These are phyloP conservation scores for Himalopsyche japonica DNA, from an alignment of 2,888 invertebrate species.

Conservation along the genomic window DNA sequence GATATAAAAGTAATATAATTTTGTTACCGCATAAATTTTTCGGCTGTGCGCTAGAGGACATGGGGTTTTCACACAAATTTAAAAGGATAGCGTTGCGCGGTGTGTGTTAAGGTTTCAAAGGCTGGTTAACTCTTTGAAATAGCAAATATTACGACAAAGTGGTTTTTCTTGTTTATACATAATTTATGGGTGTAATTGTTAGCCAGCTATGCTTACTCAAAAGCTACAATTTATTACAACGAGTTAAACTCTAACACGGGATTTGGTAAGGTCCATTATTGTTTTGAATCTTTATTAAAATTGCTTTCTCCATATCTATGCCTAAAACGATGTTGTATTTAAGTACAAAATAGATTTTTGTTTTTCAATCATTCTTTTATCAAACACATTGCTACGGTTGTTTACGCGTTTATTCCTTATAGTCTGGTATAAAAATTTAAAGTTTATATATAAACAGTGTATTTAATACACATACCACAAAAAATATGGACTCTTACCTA, in stretches of 20 bases:
- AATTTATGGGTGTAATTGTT: not conserved
- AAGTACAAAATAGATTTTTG: no score
- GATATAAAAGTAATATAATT: conserved; percentile 34
- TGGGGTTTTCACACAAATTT: not conserved
- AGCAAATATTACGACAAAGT: not conserved
- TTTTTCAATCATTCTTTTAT: no score
- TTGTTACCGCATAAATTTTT: conserved; percentile 28
- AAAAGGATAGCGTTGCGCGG: not conserved
- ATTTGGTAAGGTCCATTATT: not conserved
- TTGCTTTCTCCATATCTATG: no score
- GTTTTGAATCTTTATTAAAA: not conserved
- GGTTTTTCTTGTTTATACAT: not conserved
- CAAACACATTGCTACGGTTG: no score
- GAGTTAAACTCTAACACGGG: not conserved
- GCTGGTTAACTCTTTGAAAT: not conserved
- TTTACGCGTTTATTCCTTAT: no score
- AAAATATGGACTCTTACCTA: no score
- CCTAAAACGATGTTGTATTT: no score
- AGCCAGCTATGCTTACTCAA: not conserved
- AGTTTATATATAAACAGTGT: no score
- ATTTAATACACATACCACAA: no score
- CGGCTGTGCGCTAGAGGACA: not conserved
- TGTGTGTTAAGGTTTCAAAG: not conserved
- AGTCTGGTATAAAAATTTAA: no score
- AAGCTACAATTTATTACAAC: not conserved